Conservation (phyloP, 2,888 invertebrate species). For the Drosophila gaucha region DNA sequence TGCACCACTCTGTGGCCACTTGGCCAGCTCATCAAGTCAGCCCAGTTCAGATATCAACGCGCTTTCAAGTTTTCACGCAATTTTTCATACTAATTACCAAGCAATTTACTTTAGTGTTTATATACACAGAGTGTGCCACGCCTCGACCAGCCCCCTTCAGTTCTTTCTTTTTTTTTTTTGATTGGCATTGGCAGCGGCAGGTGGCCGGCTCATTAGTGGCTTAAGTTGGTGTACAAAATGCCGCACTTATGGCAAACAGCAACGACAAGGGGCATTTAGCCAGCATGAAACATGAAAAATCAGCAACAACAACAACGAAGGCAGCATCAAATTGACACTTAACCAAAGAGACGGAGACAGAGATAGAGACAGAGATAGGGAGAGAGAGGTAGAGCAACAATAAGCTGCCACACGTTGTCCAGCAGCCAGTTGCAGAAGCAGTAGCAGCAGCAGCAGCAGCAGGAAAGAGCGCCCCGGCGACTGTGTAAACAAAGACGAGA, state of each 20-base stretch:
- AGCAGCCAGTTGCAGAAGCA: slow-evolving; percentile 46
- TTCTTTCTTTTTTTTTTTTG: slow-evolving; percentile 9
- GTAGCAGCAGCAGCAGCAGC: slow-evolving; percentile 17
- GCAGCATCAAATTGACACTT: slow-evolving; percentile 78
- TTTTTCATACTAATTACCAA: slow-evolving; percentile 78
- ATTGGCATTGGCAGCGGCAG: slow-evolving; percentile 80
- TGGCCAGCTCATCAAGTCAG: slow-evolving; percentile 15
- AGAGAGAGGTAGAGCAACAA: slow-evolving; percentile 34
- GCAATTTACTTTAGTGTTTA: slow-evolving; percentile 80
- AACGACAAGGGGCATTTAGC: slow-evolving; percentile 37
- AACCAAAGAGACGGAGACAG: slow-evolving; percentile 47
- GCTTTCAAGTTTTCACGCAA: slow-evolving; percentile 67
- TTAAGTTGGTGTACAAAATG: slow-evolving; percentile 76
- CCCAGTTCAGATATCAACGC: slow-evolving; percentile 28
- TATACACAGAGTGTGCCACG: slow-evolving; percentile 35
- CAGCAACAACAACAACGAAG: slow-evolving; percentile 34
- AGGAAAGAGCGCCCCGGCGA: slow-evolving; percentile 44
- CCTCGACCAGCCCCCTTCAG: neutral
- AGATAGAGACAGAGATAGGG: slow-evolving; percentile 8
- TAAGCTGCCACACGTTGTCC: slow-evolving; percentile 70
- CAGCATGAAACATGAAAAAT: slow-evolving; percentile 66
- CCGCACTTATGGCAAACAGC: slow-evolving; percentile 73
- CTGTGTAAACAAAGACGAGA: slow-evolving; percentile 73
- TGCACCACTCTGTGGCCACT: slow-evolving; percentile 15
- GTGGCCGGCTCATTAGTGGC: slow-evolving; percentile 79